Base-by-base conservation (phyloP, 2,888 invertebrate genomes). In the Drosophila paramelanica region DNA sequence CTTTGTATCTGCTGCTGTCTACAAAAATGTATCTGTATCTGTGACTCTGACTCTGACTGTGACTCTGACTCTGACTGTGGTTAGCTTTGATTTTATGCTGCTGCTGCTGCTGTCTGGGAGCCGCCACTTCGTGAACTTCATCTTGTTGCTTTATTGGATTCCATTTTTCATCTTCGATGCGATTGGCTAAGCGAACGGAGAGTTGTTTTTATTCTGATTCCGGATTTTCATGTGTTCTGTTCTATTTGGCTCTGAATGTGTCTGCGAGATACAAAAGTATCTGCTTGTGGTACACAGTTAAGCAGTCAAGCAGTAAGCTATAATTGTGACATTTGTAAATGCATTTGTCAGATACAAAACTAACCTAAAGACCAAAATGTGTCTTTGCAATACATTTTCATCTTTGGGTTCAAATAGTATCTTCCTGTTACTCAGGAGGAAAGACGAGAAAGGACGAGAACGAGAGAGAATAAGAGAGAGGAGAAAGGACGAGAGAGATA, bases 41-140 rank as follows among this genome's bases (percentile, higher is more conserved):
- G 49, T 57, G 23, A 23, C 14, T 50, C 38, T 49, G 46, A 43
- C 46, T 58, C 56, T 62, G 11, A 33, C 60, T 69, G 50, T 49
- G 3, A 38, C n/a, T 33, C 4, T 53, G 50, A 17, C 31, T 64
- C 42, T 45, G 49, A 23, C 57, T 87, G 58, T 81, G 73, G 41
- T 73, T 68, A 43, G 87, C 82, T 81, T 73, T 78, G 85, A 88
- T 82, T 79, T 73, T 53, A 61, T 64, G 77, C 57, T 77, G 55
- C 58, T 11, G 25, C 20, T 20, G 52, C 27, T 25, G 25, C 11
- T 13, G 23, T 5, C 43, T 8, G 14, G 10, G 23, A 2, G 43
- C 31, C 45, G 27, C 27, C 67, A 65, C 50, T 42, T 50, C 61
- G 38, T 43, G 67, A 67, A 77, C 68, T 80, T 77, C 67, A 73